phyloP scores from a whole-genome alignment of 2,888 invertebrate genomes.

The Calameuta idolon region DNA sequence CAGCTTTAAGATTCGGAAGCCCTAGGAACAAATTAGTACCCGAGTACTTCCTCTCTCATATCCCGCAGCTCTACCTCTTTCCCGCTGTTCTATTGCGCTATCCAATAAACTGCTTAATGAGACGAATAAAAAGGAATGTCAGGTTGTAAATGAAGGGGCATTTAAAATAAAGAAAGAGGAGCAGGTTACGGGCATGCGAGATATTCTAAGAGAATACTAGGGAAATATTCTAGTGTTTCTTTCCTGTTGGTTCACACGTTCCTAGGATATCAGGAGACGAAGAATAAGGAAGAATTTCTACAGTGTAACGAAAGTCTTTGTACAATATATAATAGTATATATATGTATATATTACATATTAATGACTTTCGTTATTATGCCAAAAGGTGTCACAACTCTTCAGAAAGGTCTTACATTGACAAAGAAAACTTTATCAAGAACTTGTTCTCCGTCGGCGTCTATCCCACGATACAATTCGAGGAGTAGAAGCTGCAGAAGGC shows the following conservation, averaged over 20 bases:
- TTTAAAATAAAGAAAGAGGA: neutral
- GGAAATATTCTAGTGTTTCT: neutral
- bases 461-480: neutral
- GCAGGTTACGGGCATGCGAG: neutral
- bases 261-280: neutral
- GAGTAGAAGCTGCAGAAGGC: conserved; percentile 12
- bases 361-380: neutral
- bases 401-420: neutral
- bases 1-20: neutral
- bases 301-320: neutral
- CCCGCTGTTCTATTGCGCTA: neutral
- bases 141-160: neutral
- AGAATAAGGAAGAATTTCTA: neutral
- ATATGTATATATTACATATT: no score
- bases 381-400: neutral
- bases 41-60: neutral
- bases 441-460: neutral
- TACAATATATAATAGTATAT: neutral
- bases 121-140: neutral
- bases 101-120: neutral
- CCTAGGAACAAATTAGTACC: neutral
- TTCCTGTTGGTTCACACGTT: neutral
- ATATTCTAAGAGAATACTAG: neutral
- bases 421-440: neutral
- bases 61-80: neutral